Evolutionary conservation across 2,797 vertebrate species (phyloP).

Genomic region (Dromococcyx pavoninus): DNA sequence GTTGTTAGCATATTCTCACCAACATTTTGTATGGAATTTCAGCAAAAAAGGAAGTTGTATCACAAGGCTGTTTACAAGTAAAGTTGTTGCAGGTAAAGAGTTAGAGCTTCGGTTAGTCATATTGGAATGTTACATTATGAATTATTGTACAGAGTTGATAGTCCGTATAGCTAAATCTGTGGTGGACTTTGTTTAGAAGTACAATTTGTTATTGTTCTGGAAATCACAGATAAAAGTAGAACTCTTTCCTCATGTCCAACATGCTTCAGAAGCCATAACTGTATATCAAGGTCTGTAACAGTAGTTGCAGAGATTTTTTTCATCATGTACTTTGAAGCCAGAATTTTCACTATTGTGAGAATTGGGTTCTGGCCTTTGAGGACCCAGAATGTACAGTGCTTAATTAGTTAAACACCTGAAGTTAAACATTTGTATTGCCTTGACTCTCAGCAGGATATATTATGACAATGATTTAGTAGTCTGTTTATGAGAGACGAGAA

Average conservation of each 20-base stretch:
- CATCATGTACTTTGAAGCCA: background rate
- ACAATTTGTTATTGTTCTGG: background rate
- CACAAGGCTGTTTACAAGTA: too few species aligned
- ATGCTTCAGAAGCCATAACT: background rate
- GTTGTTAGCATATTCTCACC: background rate
- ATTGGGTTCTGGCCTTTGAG: background rate
- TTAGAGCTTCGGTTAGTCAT: background rate
- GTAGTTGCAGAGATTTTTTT: background rate
- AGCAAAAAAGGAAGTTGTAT: background rate
- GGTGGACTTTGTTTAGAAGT: background rate
- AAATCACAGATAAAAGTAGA: background rate
- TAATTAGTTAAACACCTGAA: background rate
- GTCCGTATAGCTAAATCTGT: background rate
- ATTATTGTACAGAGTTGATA: background rate
- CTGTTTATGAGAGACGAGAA: background rate
- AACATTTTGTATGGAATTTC: background rate
- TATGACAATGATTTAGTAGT: background rate
- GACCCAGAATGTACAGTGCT: background rate
- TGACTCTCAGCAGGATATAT: background rate
- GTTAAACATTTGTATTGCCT: background rate
- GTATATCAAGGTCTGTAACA: background rate
- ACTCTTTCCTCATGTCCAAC: background rate
- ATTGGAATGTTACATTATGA: background rate
- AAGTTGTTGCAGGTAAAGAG: background rate
- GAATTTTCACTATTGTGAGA: background rate